These are phyloP conservation scores for Pogonocherus hispidulus DNA, from an alignment of 2,888 invertebrate genomes.

Conservation along the genomic window DNA sequence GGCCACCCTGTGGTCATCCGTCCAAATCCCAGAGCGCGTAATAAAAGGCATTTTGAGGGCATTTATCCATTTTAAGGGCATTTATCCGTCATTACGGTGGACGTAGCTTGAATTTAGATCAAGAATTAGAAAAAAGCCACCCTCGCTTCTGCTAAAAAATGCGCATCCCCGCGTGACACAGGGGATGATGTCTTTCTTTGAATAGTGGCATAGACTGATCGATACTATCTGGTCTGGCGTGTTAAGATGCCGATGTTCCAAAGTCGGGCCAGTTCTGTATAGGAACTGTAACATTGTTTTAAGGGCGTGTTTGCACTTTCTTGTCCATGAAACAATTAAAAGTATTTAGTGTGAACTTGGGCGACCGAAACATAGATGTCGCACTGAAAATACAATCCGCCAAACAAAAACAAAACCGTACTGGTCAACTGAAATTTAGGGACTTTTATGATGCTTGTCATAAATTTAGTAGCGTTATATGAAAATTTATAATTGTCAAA, in stretches of 20 bases:
- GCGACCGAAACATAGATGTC: no score
- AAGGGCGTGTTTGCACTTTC: no score
- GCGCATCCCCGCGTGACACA: constrained; percentile 13
- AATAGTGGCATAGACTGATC: constrained; percentile 5
- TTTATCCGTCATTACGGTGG: constrained; percentile 47
- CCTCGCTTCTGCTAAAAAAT: constrained; percentile 35
- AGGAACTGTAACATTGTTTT: no score
- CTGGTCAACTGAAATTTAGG: no score
- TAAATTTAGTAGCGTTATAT: no score
- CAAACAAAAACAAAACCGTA: no score
- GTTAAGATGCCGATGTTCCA: background rate
- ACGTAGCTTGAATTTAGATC: constrained; percentile 47
- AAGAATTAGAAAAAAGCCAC: constrained; percentile 46
- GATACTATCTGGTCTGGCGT: background rate
- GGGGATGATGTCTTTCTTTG: constrained; percentile 15
- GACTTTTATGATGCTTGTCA: no score
- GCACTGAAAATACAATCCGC: no score
- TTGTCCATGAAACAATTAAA: no score
- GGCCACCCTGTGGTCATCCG: constrained; percentile 40
- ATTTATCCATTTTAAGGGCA: no score
- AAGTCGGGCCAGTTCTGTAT: background rate
- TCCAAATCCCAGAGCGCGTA: constrained; percentile 40
- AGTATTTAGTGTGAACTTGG: no score
- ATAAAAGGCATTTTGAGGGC: constrained; percentile 46
- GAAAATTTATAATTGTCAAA: no score